These are phyloP conservation scores for Caenorhabditis sp. DNA, from an alignment of 2,888 invertebrate genomes.

Conservation along the genomic window DNA sequence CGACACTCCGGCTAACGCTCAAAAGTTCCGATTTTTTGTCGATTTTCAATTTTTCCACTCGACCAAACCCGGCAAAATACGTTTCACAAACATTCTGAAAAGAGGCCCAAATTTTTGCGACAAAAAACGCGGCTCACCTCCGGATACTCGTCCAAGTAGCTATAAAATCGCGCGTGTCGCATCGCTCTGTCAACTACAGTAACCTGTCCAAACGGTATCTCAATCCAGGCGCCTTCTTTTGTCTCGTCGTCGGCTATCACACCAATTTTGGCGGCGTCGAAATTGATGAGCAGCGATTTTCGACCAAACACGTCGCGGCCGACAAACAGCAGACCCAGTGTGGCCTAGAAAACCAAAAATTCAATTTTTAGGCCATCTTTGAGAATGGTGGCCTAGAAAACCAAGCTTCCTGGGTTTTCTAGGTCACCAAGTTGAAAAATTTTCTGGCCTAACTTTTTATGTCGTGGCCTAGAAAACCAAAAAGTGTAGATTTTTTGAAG, in stretches of 20 bases:
- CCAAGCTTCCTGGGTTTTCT: too few relatives aligned
- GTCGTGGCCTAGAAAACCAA: too few relatives aligned
- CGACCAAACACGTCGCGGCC: constrained; percentile 55
- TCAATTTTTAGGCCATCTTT: too few relatives aligned
- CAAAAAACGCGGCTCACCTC: too few relatives aligned
- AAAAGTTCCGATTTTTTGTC: constrained; percentile 9
- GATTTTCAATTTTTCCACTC: too few relatives aligned
- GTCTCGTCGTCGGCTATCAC: constrained; percentile 15
- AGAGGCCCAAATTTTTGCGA: too few relatives aligned
- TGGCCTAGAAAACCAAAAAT: neutral
- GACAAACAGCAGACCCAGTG: constrained; percentile 24
- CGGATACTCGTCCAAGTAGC: constrained; percentile 32
- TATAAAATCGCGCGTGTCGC: constrained; percentile 7
- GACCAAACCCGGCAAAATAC: too few relatives aligned
- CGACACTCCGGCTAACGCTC: constrained; percentile 10
- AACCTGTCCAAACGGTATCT: constrained; percentile 46
- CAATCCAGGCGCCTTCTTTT: constrained; percentile 29
- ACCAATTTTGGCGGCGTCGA: constrained; percentile 7
- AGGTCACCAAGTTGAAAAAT: too few relatives aligned
- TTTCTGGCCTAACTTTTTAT: too few relatives aligned
- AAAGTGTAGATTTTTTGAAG: too few relatives aligned
- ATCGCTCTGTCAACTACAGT: constrained; percentile 10
- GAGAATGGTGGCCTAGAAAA: too few relatives aligned
- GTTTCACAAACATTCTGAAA: too few relatives aligned
- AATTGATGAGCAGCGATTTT: constrained; percentile 38